A percentile compares a stretch with the other conserved stretches of the same genome.
phyloP scores from a whole-genome alignment of 1,140 invertebrate genomes.

The Paralvinella palmiformis region DNA sequence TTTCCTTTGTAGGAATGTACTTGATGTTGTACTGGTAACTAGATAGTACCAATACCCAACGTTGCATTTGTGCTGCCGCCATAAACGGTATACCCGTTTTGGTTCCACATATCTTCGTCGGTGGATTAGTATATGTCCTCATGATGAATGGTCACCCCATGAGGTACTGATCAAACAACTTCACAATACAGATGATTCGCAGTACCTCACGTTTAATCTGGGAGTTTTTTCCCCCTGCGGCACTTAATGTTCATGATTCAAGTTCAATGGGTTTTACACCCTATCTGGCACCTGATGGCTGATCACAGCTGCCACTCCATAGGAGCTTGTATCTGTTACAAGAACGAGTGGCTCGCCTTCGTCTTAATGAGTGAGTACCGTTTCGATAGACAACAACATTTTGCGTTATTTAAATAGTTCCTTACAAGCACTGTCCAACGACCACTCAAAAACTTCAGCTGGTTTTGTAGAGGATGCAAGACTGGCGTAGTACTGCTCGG shows the following conservation, averaged over 20 bases:
- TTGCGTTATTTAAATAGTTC: neutral
- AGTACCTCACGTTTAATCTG: conserved; percentile 36
- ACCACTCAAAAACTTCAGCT: neutral
- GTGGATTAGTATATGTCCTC: too few species aligned
- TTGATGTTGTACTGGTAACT: neutral
- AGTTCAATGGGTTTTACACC: conserved; percentile 39
- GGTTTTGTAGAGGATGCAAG: neutral
- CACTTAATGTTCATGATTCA: too few species aligned
- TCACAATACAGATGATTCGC: conserved; percentile 34
- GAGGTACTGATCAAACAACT: neutral
- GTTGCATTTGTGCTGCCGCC: conserved; percentile 1
- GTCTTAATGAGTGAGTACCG: conserved; percentile 1
- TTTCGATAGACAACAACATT: neutral
- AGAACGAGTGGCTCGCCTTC: neutral
- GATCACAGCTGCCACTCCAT: conserved; percentile 40
- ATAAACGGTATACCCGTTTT: neutral
- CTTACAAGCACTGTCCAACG: too few species aligned
- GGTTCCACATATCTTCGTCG: neutral
- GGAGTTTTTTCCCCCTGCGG: too few species aligned
- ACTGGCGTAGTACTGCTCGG: neutral
- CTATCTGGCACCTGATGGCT: conserved; percentile 39
- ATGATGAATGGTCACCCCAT: too few species aligned
- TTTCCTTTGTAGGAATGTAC: conserved; percentile 1
- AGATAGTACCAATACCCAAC: too few species aligned
- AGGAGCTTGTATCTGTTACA: conserved; percentile 32